Conservation (phyloP, 2,113 vertebrate species). For the Neofelis nebulosa region DNA sequence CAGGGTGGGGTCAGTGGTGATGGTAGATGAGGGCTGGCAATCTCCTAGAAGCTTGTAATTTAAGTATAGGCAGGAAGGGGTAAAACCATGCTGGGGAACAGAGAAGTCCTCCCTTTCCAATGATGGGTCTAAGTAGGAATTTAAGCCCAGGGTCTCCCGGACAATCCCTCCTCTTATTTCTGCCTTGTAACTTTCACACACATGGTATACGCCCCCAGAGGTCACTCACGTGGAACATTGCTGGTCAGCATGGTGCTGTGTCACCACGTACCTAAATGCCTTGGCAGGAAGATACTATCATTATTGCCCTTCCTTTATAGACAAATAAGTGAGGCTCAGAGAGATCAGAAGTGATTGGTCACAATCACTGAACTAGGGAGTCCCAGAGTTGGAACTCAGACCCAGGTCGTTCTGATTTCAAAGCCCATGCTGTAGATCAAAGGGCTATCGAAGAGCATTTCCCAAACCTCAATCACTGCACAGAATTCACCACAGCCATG, state of each 20-base stretch:
- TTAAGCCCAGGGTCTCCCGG: neutral
- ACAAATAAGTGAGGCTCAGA: neutral
- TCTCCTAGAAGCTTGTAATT: neutral
- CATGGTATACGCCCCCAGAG: neutral
- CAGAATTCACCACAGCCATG: neutral
- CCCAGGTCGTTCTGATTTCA: neutral
- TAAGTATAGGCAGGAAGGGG: neutral
- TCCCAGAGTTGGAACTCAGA: neutral
- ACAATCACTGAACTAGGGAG: neutral
- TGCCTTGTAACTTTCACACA: neutral
- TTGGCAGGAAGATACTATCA: neutral
- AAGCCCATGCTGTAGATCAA: neutral
- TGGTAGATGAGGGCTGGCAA: neutral
- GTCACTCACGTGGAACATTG: neutral
- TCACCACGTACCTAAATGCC: neutral
- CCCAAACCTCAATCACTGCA: neutral
- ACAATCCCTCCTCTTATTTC: neutral
- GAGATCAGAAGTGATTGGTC: neutral
- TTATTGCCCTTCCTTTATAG: neutral
- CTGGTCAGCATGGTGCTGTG: neutral
- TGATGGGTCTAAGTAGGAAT: neutral
- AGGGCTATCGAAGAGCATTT: neutral
- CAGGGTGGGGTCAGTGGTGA: rapidly evolving
- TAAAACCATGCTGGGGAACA: neutral
- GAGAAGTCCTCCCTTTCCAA: neutral